phyloP scores from a whole-genome alignment of 2,797 vertebrate genomes.

The Dendrocincla tyrannina region DNA sequence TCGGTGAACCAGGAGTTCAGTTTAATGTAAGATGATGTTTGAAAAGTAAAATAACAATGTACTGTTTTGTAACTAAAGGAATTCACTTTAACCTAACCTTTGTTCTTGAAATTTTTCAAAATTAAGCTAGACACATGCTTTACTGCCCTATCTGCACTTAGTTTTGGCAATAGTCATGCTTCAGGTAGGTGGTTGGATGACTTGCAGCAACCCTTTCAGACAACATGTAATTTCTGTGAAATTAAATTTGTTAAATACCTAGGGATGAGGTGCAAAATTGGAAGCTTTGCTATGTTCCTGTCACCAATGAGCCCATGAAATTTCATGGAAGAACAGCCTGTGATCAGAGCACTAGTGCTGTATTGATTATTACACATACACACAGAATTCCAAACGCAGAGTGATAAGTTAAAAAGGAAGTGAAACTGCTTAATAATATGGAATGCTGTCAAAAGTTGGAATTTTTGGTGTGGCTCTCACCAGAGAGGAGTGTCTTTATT shows the following conservation, averaged over 20 bases:
- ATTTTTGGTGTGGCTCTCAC: not conserved
- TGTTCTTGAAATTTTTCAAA: not conserved
- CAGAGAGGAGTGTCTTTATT: not conserved
- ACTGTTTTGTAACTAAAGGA: slow-evolving; percentile 12
- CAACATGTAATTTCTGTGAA: not conserved
- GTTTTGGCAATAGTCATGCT: not conserved
- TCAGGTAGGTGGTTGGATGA: not conserved
- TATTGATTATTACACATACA: not conserved
- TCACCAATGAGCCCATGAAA: not conserved
- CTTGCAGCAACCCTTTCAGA: not conserved
- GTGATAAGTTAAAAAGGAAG: not conserved
- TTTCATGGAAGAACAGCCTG: not conserved
- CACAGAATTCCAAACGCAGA: not conserved
- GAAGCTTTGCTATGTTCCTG: not conserved
- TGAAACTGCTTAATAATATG: not conserved
- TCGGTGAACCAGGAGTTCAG: slow-evolving; percentile 99
- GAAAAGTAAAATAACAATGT: slow-evolving; percentile 57
- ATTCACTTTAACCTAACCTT: not conserved
- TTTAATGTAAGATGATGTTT: slow-evolving; percentile 88
- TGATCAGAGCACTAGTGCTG: not conserved
- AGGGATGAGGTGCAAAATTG: not conserved
- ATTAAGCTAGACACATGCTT: not conserved
- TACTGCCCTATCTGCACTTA: not conserved
- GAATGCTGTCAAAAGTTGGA: not conserved
- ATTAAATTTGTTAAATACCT: not conserved